Percentiles rank a stretch among this genome's conserved stretches.
These are phyloP conservation scores for Odiellus spinosus DNA, from an alignment of 2,888 invertebrate species.

Conservation along the genomic window DNA sequence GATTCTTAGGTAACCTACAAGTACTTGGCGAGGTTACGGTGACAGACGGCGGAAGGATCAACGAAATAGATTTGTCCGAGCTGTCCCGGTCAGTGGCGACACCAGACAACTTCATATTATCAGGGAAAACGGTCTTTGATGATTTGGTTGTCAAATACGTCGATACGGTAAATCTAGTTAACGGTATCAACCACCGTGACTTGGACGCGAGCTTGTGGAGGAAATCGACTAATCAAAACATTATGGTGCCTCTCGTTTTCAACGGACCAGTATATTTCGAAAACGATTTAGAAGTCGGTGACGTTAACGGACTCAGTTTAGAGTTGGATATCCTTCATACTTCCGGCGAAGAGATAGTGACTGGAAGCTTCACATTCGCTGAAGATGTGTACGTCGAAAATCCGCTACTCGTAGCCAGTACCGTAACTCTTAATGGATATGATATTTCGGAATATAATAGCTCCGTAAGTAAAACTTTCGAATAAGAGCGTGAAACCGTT, in stretches of 20 bases:
- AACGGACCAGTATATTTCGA: background rate
- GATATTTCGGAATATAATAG: slow-evolving; percentile 1
- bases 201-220: slow-evolving; percentile 6
- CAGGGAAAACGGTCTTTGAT: slow-evolving; percentile 2
- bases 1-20: slow-evolving; percentile 1
- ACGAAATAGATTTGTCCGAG: slow-evolving; percentile 6
- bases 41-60: slow-evolving; percentile 4
- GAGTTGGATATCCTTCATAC: slow-evolving; percentile 2
- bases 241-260: slow-evolving; percentile 3
- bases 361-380: background rate
- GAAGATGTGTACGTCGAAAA: background rate
- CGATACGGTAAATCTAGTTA: background rate
- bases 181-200: slow-evolving; percentile 1
- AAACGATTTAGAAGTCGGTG: background rate
- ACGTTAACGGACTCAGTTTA: slow-evolving; percentile 3
- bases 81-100: background rate
- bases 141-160: slow-evolving; percentile 3
- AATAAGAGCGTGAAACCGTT: background rate
- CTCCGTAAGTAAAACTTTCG: background rate
- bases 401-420: background rate
- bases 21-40: slow-evolving; percentile 4
- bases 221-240: slow-evolving; percentile 4
- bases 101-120: slow-evolving; percentile 1
- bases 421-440: background rate
- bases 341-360: background rate